Evolutionary conservation across 2,797 vertebrate species (phyloP).

Genomic region (Tamandua tetradactyla): DNA sequence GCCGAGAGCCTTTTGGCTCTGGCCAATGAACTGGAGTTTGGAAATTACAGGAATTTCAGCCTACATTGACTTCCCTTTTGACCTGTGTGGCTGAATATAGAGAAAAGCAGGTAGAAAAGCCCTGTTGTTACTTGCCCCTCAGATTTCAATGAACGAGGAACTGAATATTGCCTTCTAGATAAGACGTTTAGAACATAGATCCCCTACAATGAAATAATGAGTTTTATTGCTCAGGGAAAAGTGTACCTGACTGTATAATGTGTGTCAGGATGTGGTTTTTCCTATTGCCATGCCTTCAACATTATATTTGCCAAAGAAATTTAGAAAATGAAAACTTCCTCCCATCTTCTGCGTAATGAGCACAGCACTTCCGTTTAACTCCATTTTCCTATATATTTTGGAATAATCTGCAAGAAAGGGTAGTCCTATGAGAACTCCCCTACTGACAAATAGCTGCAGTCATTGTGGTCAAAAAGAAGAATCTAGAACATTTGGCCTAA

Average conservation of each 20-base stretch:
- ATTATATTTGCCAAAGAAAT: conserved; percentile 60
- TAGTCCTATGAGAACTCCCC: background rate
- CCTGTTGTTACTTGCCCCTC: conserved; percentile 49
- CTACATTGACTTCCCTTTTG: conserved; percentile 67
- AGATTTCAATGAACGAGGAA: background rate
- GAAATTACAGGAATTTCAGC: conserved; percentile 75
- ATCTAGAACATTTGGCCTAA: conserved; percentile 54
- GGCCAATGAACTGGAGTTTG: conserved; percentile 73
- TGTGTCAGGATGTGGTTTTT: conserved; percentile 61
- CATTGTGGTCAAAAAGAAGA: background rate
- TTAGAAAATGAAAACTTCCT: conserved; percentile 64
- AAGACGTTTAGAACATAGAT: conserved; percentile 36
- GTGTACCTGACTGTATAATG: conserved; percentile 30
- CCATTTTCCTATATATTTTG: conserved; percentile 76
- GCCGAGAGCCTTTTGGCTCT: conserved; percentile 68
- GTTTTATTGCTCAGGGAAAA: conserved; percentile 14
- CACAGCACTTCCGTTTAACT: conserved; percentile 72
- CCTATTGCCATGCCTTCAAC: conserved; percentile 62
- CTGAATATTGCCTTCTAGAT: conserved; percentile 18
- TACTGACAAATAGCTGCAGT: background rate
- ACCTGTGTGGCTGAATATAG: conserved; percentile 63
- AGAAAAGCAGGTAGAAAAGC: background rate
- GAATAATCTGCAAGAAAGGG: conserved; percentile 78
- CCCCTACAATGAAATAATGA: conserved; percentile 1
- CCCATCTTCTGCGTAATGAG: conserved; percentile 58